phyloP scores from a whole-genome alignment of 2,113 vertebrate species.

The Brienomyrus longianalis region DNA sequence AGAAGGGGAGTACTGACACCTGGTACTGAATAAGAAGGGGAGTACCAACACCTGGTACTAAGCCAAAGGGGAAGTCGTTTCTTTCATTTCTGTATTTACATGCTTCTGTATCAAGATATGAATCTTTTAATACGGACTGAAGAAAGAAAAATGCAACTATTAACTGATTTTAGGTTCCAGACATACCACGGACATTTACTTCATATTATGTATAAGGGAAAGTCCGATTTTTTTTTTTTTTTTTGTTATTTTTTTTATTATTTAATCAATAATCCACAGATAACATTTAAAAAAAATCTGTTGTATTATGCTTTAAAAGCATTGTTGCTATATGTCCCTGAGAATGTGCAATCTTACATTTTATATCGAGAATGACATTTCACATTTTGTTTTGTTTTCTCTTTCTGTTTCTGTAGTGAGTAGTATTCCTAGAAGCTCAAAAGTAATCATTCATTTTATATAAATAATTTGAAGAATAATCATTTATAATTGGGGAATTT shows the following conservation, averaged over 20 bases:
- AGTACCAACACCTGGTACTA: too few species aligned
- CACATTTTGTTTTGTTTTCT: not conserved
- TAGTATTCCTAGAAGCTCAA: not conserved
- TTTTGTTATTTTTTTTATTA: not conserved
- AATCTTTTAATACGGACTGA: not conserved
- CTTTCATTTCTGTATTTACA: not conserved
- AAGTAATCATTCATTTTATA: not conserved
- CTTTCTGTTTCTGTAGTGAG: not conserved
- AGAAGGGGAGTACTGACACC: too few species aligned
- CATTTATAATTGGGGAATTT: not conserved
- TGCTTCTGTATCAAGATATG: not conserved
- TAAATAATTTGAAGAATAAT: not conserved
- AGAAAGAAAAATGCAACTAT: not conserved
- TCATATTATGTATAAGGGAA: not conserved
- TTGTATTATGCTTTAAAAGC: not conserved
- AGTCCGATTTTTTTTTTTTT: not conserved
- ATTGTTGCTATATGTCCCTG: not conserved
- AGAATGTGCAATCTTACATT: not conserved
- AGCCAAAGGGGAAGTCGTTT: not conserved
- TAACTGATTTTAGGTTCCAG: not conserved
- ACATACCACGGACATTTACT: not conserved
- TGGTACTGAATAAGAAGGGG: too few species aligned
- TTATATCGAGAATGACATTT: not conserved
- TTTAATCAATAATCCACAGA: not conserved
- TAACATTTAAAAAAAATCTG: not conserved